Base-by-base conservation (phyloP, 2,888 invertebrate species). In the Drosophila mettleri region DNA sequence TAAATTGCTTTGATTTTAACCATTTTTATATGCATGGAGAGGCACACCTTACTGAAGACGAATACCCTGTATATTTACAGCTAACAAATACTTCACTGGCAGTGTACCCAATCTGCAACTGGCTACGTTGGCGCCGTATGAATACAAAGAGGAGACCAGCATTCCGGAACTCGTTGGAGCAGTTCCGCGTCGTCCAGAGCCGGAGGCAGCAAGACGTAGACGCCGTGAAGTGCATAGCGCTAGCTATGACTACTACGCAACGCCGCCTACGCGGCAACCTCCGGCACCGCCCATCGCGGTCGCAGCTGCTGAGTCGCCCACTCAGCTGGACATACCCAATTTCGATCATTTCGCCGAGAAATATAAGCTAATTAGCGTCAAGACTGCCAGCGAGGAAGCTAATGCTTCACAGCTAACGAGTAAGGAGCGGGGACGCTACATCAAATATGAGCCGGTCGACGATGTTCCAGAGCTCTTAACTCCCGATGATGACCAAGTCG, bases 401-500 rank as follows among this genome's bases (percentile, higher is more conserved):
- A 59, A 46, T 12, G 48, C 49, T 14, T 46, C 54, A 0, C 63
- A 66, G 34, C 36, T 61, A 9, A 9, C 29, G 1, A 63, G 34
- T 18, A 77, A 82, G 43, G 59, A 69, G 46, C 80, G 51, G 60
- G 89, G 66, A 0, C 80, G 85, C 3, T 91, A 91, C 62, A 75
- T 90, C 0, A 89, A 87, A 51, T 90, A 90, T 38, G 90, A 90
- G 27, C 78, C 75, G 39, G 85, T 89, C 3, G 90, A 90, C 55
- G 87, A 89, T 69, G 79, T 87, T 16, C 82, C 87, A 0, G 86
- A 88, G 34, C 36, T 86, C 1, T 51, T 80, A 6, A 88, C 84
- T 0, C 84, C 86, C 0, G 83, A 85, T 12, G 87, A 78, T 24
- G 79, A 81, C 1, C 69, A 52, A 6, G 68, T 61, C 18, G 78